Base-by-base conservation (phyloP, 2,113 vertebrate species). In the Rhineura floridana region DNA sequence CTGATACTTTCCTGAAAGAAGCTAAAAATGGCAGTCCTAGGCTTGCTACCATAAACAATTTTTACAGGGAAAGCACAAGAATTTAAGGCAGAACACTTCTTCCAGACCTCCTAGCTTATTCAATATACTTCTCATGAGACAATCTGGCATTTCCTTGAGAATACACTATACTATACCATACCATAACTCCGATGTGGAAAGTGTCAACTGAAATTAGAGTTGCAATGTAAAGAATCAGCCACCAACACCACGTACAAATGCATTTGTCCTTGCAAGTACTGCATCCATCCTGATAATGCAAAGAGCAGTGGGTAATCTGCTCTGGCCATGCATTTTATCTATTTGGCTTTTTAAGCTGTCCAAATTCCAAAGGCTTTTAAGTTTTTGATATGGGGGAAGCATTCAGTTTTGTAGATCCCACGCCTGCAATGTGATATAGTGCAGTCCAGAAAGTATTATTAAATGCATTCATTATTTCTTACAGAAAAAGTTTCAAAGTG, bases 171-270 rank as follows among this genome's bases (percentile, higher is more conserved):
- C 62, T 2, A 4, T 72, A 5, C 76, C 50, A 52, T 28, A 52
- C 11, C 28, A 28, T 25, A 42, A 90, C 28, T 76, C 73, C 89
- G 85, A 93, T 86, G 81, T 69, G 83, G 17, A 92, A 89, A 28
- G 25, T 33, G 55, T 73, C 25, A 72, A 77, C 23, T 48, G 25
- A 77, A 59, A 39, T 73, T 30, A 73, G 15, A 39, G 21, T 72
- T 42, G 50, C n/a, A 75, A 59, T 62, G 2, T 17, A 44, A 4
- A 48, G 84, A 86, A 63, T 75, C 1, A n/a, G 33, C 52, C 39
- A 44, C 25, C 44, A 65, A 33, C 23, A 62, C 17, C 52, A 59
- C 21, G 46, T 3, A 62, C 36, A 30, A 17, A 39, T n/a, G 33
- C 42, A 12, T 19, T 55, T 28, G n/a, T 13, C 10, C 11, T 84